Evolutionary conservation across 2,113 vertebrate genomes (phyloP), one percentile per base, ranked within the genome.

Genomic region (Heloderma charlesbogerti): DNA sequence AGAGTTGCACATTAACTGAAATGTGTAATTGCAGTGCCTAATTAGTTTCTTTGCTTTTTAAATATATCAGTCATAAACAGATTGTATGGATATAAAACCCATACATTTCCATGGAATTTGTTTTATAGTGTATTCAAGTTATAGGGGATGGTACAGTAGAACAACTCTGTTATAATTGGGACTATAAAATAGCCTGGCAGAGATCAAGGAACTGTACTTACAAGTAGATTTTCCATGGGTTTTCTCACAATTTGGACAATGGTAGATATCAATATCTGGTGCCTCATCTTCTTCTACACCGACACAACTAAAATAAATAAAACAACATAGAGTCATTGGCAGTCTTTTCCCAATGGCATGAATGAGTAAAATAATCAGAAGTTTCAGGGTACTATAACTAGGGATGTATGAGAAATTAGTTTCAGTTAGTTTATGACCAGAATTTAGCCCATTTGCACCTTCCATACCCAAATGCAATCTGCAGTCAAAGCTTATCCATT

Each of bases 181-280:
- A 43, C 29, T 31, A 18, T 31, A 40, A 3, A n/a, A 69, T 48
- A 13, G 37, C 45, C 18, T 4, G 48, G 45, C 43, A 43, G 16
- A 27, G 48, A n/a, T 43, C 20, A 27, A 31, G 29, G 25, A 0
- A 0, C 1, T 1, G 27, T 96, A 98, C 99, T 98, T 93, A 99
- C 99, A 90, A 45, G 99, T 99, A 1, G 99, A 99, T 96, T 99
- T 99, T 15, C 99, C 99, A 0, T 99, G 98, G 77, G 98, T 98
- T 95, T 99, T 99, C 97, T 99, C 99, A 60, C 99, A 99, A 95
- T 99, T 99, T 1, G 99, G 99, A 96, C 99, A 99, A 89, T 99
- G 99, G 93, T 99, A 99, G 91, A 99, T 98, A 96, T 99, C 99
- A 0, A 99, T 99, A 80, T 99, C 98, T 57, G 99, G 99, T 45